phyloP scores from a whole-genome alignment of 2,888 invertebrate genomes.

The Papilio demoleus region DNA sequence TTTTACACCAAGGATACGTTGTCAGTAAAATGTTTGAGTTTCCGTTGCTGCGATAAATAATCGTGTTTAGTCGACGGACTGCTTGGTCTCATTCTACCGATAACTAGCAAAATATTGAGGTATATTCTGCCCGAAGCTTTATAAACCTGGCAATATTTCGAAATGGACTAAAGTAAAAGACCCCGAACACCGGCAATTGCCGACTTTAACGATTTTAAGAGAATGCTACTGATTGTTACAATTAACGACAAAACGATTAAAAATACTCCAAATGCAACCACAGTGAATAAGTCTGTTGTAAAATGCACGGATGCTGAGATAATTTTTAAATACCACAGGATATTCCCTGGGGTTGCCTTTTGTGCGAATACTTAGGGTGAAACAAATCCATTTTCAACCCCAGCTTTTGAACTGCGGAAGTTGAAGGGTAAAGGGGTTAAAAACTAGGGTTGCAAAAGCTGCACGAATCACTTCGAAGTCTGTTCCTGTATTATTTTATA shows the following conservation, averaged over 20 bases:
- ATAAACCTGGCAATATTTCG: too few relatives aligned
- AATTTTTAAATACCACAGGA: slow-evolving; percentile 5
- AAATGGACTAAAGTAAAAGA: not conserved
- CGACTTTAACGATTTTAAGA: not conserved
- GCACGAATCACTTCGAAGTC: not conserved
- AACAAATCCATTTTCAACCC: slow-evolving; percentile 15
- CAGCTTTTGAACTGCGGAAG: slow-evolving; percentile 7
- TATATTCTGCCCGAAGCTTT: too few relatives aligned
- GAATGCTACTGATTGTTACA: not conserved
- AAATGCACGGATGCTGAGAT: not conserved
- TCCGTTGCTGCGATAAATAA: too few relatives aligned
- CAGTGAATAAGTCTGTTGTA: not conserved
- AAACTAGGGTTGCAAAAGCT: slow-evolving; percentile 13
- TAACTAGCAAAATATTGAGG: too few relatives aligned
- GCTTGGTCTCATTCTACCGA: too few relatives aligned
- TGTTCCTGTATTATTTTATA: not conserved
- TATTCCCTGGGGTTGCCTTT: slow-evolving; percentile 3
- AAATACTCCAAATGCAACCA: not conserved
- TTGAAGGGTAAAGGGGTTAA: slow-evolving; percentile 26
- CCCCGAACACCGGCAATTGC: not conserved
- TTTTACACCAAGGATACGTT: too few relatives aligned
- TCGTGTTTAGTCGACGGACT: too few relatives aligned
- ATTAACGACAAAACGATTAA: slow-evolving; percentile 1
- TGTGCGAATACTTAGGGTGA: slow-evolving; percentile 18
- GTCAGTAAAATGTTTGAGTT: too few relatives aligned